Evolutionary conservation across 2,888 invertebrate genomes (phyloP).

Genomic region (Tortrix viridana): DNA sequence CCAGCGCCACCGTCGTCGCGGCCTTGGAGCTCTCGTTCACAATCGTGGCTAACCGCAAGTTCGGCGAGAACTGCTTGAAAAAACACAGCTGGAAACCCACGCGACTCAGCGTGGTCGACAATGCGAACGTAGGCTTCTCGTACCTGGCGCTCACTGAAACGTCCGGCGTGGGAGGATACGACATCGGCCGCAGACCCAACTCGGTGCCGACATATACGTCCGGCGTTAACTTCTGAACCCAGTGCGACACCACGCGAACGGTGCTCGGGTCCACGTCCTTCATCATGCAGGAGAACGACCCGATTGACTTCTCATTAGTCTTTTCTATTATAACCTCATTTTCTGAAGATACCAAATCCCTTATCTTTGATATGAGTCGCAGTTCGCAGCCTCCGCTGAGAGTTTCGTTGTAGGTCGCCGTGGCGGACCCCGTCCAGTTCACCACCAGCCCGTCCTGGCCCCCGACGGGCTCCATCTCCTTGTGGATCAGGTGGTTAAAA

Average conservation of each 20-base stretch:
- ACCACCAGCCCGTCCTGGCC: conserved; percentile 64
- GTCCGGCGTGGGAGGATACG: conserved; percentile 58
- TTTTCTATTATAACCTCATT: conserved; percentile 71
- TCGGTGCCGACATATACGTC: conserved; percentile 69
- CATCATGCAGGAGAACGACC: conserved; percentile 62
- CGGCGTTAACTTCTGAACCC: conserved; percentile 66
- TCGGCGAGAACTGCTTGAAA: conserved; percentile 67
- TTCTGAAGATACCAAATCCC: conserved; percentile 72
- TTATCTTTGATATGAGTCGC: conserved; percentile 70
- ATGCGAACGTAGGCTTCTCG: conserved; percentile 56
- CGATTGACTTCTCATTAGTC: conserved; percentile 58
- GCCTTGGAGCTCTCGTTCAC: conserved; percentile 60
- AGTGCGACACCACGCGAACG: conserved; percentile 66
- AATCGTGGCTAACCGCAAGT: conserved; percentile 68
- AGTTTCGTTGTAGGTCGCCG: conserved; percentile 67
- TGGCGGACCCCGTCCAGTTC: conserved; percentile 70
- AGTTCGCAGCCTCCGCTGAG: conserved; percentile 64
- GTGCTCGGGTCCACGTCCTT: conserved; percentile 72
- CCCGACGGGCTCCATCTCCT: conserved; percentile 66
- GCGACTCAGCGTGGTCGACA: conserved; percentile 69
- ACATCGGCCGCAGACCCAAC: conserved; percentile 61
- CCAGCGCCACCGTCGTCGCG: conserved; percentile 63
- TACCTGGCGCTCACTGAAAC: conserved; percentile 71
- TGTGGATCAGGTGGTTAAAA: conserved; percentile 66
- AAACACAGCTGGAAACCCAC: conserved; percentile 70